These are phyloP conservation scores for Cataglyphis cursor DNA, from an alignment of 2,888 invertebrate genomes.

Conservation along the genomic window DNA sequence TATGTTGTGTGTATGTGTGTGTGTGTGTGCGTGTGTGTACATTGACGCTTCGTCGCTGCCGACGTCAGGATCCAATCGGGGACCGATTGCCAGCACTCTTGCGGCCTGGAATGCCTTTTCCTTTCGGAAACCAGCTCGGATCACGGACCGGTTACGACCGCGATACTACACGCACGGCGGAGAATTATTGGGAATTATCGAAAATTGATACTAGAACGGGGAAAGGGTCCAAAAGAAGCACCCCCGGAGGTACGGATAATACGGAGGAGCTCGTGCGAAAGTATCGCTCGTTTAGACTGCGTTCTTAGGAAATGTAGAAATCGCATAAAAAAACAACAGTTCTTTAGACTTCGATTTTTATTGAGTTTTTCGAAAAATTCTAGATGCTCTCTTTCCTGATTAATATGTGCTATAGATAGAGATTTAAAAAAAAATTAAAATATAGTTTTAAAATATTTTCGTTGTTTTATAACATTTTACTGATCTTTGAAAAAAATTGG, in stretches of 20 bases:
- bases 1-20: not conserved
- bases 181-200: constrained; percentile 56
- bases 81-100: constrained; percentile 67
- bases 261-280: constrained; percentile 34
- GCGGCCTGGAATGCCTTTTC: constrained; percentile 77
- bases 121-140: constrained; percentile 76
- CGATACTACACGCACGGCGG: constrained; percentile 37
- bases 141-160: constrained; percentile 50
- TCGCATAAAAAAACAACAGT: not conserved
- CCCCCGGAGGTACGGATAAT: not conserved
- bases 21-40: not conserved
- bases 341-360: not conserved
- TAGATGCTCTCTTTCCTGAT: not conserved
- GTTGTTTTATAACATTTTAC: not conserved
- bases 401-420: not conserved
- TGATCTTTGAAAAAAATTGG: too few relatives aligned
- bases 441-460: not conserved
- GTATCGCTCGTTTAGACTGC: constrained; percentile 4
- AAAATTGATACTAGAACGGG: constrained; percentile 61
- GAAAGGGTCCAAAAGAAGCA: not conserved
- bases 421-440: not conserved
- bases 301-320: constrained; percentile 17
- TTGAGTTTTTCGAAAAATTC: constrained; percentile 12
- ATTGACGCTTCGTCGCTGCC: constrained; percentile 39
- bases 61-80: constrained; percentile 69